Base-by-base conservation (phyloP, 2,888 invertebrate genomes). In the Omphaloscelis lunosa region DNA sequence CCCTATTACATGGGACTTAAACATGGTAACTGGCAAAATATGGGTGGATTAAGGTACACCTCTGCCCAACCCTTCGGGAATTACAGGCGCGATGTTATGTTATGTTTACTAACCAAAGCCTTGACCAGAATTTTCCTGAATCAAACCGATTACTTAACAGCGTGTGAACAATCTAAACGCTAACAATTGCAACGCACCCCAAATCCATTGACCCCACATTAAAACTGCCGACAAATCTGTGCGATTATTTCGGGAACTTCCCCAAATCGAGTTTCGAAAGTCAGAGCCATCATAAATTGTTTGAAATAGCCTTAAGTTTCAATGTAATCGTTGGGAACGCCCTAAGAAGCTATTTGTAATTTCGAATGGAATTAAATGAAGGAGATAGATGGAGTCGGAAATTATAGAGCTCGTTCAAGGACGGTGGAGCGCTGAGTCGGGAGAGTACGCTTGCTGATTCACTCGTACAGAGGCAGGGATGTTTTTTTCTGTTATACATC, bases 221-320 rank as follows among this genome's bases (percentile, higher is more conserved):
- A 83, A 86, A 85, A 88, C 81, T 69, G 83, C 83, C 82, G 79
- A 86, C 88, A 89, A 92, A 91, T 92, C 90, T 86, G 82, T 59
- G 84, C 86, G 83, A 88, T 91, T 90, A 90, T 88, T 88, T 89
- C 76, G 76, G 59, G 58, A 90, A 90, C 74, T 90, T 90, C 72
- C 72, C 74, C 77, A 85, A 84, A 86, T 86, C 85, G 84, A 87
- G 86, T 88, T 89, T 80, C 76, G 59, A 83, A 88, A 89, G 86
- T 88, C 82, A 74, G 63, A 82, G 70, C 77, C 67, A 75, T 89
- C 89, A 91, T 93, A 93, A 92, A 92, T 92, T 91, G 88, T 84
- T 79, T 83, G 75, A 85, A 92, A 91, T 90, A 89, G 91, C 89
- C 83, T 80, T 76, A 92, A 92, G 90, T 92, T 92, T 89, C 83